phyloP scores from a whole-genome alignment of 2,113 vertebrate genomes.

The Pteropus alecto region DNA sequence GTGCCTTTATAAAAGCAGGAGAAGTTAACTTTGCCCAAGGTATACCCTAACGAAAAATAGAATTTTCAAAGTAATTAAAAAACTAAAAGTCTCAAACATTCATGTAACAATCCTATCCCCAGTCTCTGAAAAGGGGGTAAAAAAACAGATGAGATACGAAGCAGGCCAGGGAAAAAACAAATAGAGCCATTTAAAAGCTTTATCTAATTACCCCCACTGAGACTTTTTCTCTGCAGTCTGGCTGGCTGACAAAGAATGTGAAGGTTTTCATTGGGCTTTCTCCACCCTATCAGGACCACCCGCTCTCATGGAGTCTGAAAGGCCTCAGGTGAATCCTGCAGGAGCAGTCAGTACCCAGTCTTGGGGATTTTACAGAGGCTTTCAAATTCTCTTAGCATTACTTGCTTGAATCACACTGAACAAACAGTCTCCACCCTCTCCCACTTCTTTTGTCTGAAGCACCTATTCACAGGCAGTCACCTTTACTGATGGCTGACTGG shows the following conservation, averaged over 20 bases:
- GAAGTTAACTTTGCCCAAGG: not conserved
- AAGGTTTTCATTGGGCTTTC: constrained; percentile 70
- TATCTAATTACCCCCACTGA: constrained; percentile 77
- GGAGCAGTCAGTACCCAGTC: constrained; percentile 71
- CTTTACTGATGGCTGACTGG: constrained; percentile 79
- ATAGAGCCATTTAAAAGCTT: constrained; percentile 74
- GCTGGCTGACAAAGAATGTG: constrained; percentile 73
- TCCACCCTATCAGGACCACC: constrained; percentile 60
- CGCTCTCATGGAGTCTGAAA: constrained; percentile 46
- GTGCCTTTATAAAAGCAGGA: not conserved
- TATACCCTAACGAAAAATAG: not conserved
- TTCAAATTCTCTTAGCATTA: constrained; percentile 82
- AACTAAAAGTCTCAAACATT: not conserved
- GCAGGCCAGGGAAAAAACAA: constrained; percentile 65
- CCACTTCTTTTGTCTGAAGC: constrained; percentile 85
- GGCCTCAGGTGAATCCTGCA: constrained; percentile 81
- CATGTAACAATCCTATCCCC: constrained; percentile 35
- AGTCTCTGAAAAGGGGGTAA: not conserved
- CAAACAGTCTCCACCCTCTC: constrained; percentile 90
- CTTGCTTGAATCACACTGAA: constrained; percentile 86
- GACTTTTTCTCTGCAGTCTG: constrained; percentile 67
- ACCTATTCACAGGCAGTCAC: constrained; percentile 84
- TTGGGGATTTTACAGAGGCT: constrained; percentile 76
- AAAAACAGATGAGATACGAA: constrained; percentile 25
- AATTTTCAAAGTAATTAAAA: constrained; percentile 15